Evolutionary conservation across 2,113 vertebrate genomes (phyloP).

Genomic region (Mesocricetus auratus): DNA sequence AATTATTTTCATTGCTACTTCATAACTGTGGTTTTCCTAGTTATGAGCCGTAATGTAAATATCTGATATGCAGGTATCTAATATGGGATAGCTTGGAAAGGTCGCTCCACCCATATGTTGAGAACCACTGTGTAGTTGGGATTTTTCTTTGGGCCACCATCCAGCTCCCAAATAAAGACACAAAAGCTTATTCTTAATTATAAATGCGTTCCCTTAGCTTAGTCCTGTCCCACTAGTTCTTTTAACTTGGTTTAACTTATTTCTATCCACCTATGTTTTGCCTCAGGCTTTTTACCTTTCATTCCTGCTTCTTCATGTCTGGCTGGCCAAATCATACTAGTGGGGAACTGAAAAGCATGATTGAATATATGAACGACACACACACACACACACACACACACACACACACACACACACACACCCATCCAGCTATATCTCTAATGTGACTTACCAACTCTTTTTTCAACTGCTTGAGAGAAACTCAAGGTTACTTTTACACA

Average conservation of each 20-base stretch:
- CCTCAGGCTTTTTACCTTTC: too few relatives aligned
- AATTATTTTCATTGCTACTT: not conserved
- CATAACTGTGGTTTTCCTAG: not conserved
- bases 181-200: too few relatives aligned
- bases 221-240: too few relatives aligned
- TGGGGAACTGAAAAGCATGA: conserved; percentile 6
- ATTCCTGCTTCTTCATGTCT: too few relatives aligned
- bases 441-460: conserved; percentile 36
- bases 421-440: too few relatives aligned
- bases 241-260: too few relatives aligned
- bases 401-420: too few relatives aligned
- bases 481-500: not conserved
- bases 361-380: not conserved
- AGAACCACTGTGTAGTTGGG: not conserved
- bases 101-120: not conserved
- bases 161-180: too few relatives aligned
- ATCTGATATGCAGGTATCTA: not conserved
- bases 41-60: not conserved
- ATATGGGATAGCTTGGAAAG: not conserved
- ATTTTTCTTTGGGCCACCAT: not conserved
- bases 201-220: too few relatives aligned
- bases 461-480: not conserved
- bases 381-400: too few relatives aligned
- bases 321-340: not conserved
- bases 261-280: too few relatives aligned